Percentiles rank a stretch among this genome's conserved stretches.
These are phyloP conservation scores for Cryptocephalus primarius DNA, from an alignment of 2,888 invertebrate genomes.

Conservation along the genomic window DNA sequence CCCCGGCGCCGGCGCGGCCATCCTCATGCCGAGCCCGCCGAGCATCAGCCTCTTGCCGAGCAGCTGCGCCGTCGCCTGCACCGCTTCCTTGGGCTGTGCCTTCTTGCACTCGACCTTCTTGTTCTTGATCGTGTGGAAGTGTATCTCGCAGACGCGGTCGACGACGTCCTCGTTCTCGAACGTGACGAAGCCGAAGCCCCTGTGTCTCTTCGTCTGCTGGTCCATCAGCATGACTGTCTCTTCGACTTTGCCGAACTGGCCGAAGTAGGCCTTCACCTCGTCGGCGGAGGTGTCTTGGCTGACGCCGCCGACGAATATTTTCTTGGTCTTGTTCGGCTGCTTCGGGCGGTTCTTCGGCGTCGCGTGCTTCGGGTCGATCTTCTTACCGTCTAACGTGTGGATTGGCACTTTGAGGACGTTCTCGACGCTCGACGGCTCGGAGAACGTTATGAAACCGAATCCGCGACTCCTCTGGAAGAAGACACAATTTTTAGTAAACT, in stretches of 20 bases:
- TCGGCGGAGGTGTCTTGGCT: constrained; percentile 87
- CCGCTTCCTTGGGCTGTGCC: constrained; percentile 84
- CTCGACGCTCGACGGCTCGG: constrained; percentile 81
- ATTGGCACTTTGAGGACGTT: constrained; percentile 84
- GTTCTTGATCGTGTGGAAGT: constrained; percentile 86
- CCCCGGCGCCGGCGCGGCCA: constrained; percentile 47
- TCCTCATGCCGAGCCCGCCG: constrained; percentile 58
- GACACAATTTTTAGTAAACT: not conserved
- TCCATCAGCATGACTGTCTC: constrained; percentile 92
- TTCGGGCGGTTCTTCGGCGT: constrained; percentile 84
- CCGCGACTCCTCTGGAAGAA: constrained; percentile 80
- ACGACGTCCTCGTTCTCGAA: constrained; percentile 88
- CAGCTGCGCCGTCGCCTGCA: constrained; percentile 54
- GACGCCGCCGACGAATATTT: constrained; percentile 82
- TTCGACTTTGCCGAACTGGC: constrained; percentile 81
- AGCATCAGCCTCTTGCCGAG: constrained; percentile 59
- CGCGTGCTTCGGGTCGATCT: constrained; percentile 89
- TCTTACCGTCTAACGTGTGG: constrained; percentile 85
- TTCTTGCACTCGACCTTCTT: constrained; percentile 85
- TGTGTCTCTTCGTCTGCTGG: constrained; percentile 83
- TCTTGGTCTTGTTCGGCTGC: constrained; percentile 75
- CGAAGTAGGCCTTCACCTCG: constrained; percentile 83
- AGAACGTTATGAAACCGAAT: constrained; percentile 89
- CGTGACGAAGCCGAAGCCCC: constrained; percentile 86
- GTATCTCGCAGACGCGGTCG: constrained; percentile 86